Conservation (phyloP, 1,140 invertebrate genomes). For the Argopecten irradians region DNA sequence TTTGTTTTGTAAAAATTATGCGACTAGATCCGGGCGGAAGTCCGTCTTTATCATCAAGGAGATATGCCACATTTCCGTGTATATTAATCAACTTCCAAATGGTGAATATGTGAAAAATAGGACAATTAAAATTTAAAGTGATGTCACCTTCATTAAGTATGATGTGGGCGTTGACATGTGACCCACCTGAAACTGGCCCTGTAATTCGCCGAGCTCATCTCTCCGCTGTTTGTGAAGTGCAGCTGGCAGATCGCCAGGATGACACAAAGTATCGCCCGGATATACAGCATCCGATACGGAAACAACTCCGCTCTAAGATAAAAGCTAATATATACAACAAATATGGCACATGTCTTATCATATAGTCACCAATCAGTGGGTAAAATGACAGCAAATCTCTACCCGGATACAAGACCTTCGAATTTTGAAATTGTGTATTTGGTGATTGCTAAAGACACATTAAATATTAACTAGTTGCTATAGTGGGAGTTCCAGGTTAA, state of each 20-base stretch:
- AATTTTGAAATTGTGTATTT: no score
- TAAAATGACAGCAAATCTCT: not conserved
- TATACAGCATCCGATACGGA: conserved; percentile 14
- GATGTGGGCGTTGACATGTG: not conserved
- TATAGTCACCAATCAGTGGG: not conserved
- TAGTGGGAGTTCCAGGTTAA: no score
- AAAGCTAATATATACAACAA: not conserved
- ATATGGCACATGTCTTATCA: not conserved
- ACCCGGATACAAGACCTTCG: not conserved
- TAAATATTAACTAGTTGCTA: no score
- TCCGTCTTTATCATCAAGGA: not conserved
- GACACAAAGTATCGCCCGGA: conserved; percentile 13
- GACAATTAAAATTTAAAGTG: not conserved
- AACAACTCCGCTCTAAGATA: not conserved
- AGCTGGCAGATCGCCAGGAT: not conserved
- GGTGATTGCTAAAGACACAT: no score
- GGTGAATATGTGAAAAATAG: not conserved
- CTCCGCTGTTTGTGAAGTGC: not conserved
- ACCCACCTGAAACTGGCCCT: not conserved
- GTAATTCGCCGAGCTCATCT: not conserved
- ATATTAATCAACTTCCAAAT: not conserved
- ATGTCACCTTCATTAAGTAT: not conserved
- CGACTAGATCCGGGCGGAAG: no score
- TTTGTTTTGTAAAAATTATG: no score
- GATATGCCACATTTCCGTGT: not conserved